Evolutionary conservation across 2,113 vertebrate genomes (phyloP).

Genomic region (Synodontis membranacea): DNA sequence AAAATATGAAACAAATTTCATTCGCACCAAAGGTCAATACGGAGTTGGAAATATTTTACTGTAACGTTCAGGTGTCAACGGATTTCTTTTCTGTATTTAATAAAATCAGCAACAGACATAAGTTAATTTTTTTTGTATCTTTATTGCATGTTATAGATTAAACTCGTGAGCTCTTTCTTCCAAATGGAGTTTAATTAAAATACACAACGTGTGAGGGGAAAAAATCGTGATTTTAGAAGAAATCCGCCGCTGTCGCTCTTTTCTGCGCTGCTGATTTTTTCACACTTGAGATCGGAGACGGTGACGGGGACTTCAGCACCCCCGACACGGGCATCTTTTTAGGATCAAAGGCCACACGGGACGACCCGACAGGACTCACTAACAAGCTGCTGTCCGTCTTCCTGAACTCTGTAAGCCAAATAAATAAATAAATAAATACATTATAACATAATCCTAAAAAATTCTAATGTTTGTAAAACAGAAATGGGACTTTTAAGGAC

Average conservation of each 20-base stretch:
- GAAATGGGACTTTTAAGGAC: no score
- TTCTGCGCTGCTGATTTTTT: conserved; percentile 47
- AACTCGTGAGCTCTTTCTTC: not conserved
- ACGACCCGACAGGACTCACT: conserved; percentile 83
- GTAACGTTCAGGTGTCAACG: not conserved
- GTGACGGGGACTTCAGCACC: conserved; percentile 80
- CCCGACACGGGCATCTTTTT: conserved; percentile 83
- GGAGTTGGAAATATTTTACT: not conserved
- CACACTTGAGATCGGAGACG: not conserved
- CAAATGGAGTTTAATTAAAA: not conserved
- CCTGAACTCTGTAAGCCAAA: conserved; percentile 82
- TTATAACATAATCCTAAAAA: not conserved
- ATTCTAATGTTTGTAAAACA: no score
- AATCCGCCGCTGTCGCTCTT: conserved; percentile 61
- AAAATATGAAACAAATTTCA: not conserved
- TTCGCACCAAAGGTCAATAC: not conserved
- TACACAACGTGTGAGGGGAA: not conserved
- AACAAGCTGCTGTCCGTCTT: conserved; percentile 88
- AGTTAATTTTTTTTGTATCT: not conserved
- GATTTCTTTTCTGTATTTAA: not conserved
- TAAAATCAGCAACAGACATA: not conserved
- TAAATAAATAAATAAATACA: not conserved
- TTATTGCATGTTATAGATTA: not conserved
- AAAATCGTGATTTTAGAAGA: conserved; percentile 60
- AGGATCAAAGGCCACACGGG: conserved; percentile 90